Evolutionary conservation across 2,113 vertebrate species (phyloP).

Genomic region (Gymnocephalus cernua): DNA sequence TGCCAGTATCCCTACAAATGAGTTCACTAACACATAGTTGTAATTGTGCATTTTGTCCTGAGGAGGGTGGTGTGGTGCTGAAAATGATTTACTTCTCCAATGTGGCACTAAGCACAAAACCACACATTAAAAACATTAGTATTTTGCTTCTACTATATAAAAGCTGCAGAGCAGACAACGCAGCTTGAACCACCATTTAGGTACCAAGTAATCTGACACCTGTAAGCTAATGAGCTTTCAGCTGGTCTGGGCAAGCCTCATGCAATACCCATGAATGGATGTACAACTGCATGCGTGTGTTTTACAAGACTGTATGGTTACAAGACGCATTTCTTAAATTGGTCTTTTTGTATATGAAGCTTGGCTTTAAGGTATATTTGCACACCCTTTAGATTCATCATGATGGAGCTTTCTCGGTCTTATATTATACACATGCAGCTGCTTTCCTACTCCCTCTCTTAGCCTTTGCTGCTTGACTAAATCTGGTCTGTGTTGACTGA

Average conservation of each 20-base stretch:
- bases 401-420: neutral
- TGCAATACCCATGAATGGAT: constrained; percentile 55
- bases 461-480: neutral
- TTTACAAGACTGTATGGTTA: neutral
- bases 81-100: neutral
- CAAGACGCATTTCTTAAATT: neutral
- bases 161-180: constrained; percentile 30
- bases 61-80: constrained; percentile 45
- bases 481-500: neutral
- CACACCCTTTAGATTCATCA: neutral
- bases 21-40: constrained; percentile 20
- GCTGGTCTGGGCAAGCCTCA: constrained; percentile 43
- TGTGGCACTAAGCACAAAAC: constrained; percentile 5
- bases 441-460: neutral
- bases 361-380: neutral
- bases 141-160: constrained; percentile 1
- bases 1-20: neutral
- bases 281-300: constrained; percentile 4
- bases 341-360: neutral
- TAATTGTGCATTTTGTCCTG: constrained; percentile 52
- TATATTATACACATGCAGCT: neutral
- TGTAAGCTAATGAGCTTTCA: constrained; percentile 58
- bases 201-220: constrained; percentile 65
- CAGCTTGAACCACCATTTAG: constrained; percentile 39
- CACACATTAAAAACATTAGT: neutral